Base-by-base conservation (phyloP, 1,140 invertebrate genomes). In the Penaeus vannamei region DNA sequence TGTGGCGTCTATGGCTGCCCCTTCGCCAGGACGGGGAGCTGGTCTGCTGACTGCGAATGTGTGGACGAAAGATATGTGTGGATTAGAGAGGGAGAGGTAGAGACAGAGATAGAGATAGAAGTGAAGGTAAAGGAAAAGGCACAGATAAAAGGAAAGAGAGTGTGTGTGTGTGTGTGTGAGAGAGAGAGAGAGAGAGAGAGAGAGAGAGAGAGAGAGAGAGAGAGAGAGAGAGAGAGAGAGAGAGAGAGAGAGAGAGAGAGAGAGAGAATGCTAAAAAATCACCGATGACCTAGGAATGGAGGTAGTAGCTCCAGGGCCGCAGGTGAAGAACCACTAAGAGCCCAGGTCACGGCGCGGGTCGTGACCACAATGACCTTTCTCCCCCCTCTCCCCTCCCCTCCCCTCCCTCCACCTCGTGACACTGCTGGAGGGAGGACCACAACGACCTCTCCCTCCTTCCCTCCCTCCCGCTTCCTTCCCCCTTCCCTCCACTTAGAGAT, bases 301-400 rank as follows among this genome's bases (percentile, higher is more conserved):
- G 5, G 5, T 53, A 53, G 53, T 2, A 53, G 53, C 53, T 59
- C 22, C 14, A 32, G 82, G n/a, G 66, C 66, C 32, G 66, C 32
- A 72, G 23, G 66, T 72, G 19, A 53, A 53, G 66, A 72, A 72
- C 66, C 66, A 32, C 66, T n/a, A 72, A 72, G 66, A 72, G 66
- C n/a, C 66, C 66, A 72, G 66, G 66, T 72, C 66, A 72, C 32
- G 14, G 66, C 53, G 53, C 53, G 66, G 32, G n/a, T 32, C n/a
- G n/a, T 26, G 66, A 32, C 32, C 66, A 72, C 66, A 72, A 26
- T 10, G 32, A 32, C 32, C 32, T 72, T 32, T 72, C 32, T n/a
- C 66, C 32, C 23, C 66, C 3, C 32, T 20, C 8, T 20, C 14
- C 14, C 23, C 32, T 23, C 14, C n/a, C 66, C 66, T 32, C 23